A percentile compares a stretch with the other conserved stretches of the same genome.
These are phyloP conservation scores for Delia radicum DNA, from an alignment of 1,140 invertebrate genomes.

Conservation along the genomic window DNA sequence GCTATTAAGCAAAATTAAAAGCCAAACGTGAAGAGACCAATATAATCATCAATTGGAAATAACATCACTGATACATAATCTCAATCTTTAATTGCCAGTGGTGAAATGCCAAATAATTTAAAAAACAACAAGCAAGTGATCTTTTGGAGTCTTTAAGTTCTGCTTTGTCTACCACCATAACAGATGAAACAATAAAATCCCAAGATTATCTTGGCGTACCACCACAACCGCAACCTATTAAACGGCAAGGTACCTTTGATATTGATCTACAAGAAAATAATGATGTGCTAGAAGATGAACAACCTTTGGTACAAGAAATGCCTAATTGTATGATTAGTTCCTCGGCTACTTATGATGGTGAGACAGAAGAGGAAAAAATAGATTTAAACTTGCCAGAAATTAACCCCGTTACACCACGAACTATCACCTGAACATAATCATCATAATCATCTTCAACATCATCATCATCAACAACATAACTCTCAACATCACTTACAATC, in stretches of 20 bases:
- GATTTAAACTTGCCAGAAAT: constrained; percentile 26
- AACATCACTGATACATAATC: constrained; percentile 22
- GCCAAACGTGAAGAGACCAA: background rate
- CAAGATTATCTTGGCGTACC: background rate
- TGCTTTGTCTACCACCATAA: background rate
- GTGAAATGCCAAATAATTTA: constrained; percentile 5
- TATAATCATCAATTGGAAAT: constrained; percentile 25
- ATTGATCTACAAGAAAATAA: constrained; percentile 22
- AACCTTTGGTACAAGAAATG: constrained; percentile 30
- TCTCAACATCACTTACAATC: background rate
- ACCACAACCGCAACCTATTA: constrained; percentile 13
- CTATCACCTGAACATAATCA: background rate
- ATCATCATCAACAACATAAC: background rate
- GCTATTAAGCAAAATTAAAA: constrained; percentile 24
- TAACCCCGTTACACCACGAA: constrained; percentile 10
- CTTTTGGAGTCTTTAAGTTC: constrained; percentile 26
- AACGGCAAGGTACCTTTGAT: constrained; percentile 30
- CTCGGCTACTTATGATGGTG: constrained; percentile 44
- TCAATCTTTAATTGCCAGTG: constrained; percentile 23
- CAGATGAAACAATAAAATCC: background rate
- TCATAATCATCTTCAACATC: background rate
- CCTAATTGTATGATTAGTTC: constrained; percentile 47
- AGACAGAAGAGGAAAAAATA: constrained; percentile 27
- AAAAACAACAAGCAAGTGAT: constrained; percentile 18
- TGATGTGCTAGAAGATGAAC: background rate